Evolutionary conservation across 2,113 vertebrate genomes (phyloP), one percentile per base, ranked within the genome.

Genomic region (Actinemys pallida): DNA sequence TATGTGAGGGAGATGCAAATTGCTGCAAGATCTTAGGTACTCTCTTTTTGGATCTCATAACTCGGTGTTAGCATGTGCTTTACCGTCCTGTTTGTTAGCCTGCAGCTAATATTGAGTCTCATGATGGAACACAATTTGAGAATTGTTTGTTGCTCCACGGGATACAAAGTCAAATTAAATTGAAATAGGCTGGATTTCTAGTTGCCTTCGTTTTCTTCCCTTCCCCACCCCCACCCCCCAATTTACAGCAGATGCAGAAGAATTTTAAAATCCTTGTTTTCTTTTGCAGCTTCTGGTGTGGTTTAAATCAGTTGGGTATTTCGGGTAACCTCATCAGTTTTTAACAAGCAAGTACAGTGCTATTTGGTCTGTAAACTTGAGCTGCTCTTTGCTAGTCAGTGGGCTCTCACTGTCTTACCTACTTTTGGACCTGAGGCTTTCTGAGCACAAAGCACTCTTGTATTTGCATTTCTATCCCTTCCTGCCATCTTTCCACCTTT

Each of bases 121-220:
- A 75, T 75, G 86, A 89, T 85, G 89, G 92, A 31, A 72, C 94
- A 93, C 92, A 80, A 78, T 75, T 88, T 78, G 88, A 31, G 87
- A 65, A 91, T 83, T 92, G 85, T 96, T 95, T 97, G 97, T 96
- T 98, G 88, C 97, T 65, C 98, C 98, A 97, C 97, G 92, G 95
- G 98, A 92, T 65, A 86, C 86, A 90, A 91, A 95, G 90, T 91
- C 96, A 97, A 95, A 94, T 97, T 94, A 93, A 96, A 96, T 97
- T 90, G 96, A 98, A 94, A 93, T 97, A 92, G 1, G 92, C 96
- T 97, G 95, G 83, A 84, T 95, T 96, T 50, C 96, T 97, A 94
- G 54, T 93, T 96, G 95, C 84, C 80, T 65, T 93, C 85, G 94
- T 97, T 97, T 97, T 94, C 94, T 93, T 90, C 92, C 89, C 85